Evolutionary conservation across 2,888 invertebrate genomes (phyloP).

Genomic region (Pocota personata): DNA sequence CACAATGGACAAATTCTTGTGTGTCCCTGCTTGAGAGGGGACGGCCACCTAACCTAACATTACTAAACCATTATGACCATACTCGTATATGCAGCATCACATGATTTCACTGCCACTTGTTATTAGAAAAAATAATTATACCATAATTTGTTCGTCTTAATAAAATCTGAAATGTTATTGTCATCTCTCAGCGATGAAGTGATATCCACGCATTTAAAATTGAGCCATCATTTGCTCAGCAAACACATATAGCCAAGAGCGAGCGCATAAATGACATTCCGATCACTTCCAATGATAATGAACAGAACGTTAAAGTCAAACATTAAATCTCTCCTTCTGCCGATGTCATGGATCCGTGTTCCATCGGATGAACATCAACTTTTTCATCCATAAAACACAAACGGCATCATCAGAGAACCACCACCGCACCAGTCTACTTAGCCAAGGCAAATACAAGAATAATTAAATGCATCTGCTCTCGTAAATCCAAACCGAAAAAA

Average conservation of each 20-base stretch:
- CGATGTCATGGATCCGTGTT: background rate
- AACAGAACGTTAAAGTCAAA: slow-evolving; percentile 41
- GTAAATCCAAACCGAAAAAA: slow-evolving; percentile 59
- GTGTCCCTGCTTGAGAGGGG: too few species aligned
- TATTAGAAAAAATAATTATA: background rate
- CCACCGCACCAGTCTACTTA: background rate
- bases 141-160: background rate
- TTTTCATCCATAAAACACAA: slow-evolving; percentile 63
- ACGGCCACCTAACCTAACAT: too few species aligned
- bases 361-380: slow-evolving; percentile 3
- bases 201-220: slow-evolving; percentile 27
- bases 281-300: slow-evolving; percentile 40
- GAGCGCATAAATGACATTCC: slow-evolving; percentile 27
- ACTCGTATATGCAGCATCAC: too few species aligned
- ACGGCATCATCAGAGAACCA: slow-evolving; percentile 5
- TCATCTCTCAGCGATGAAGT: background rate
- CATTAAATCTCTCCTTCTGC: slow-evolving; percentile 33
- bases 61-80: too few species aligned
- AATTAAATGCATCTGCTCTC: slow-evolving; percentile 71
- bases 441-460: slow-evolving; percentile 59
- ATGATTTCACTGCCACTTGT: background rate
- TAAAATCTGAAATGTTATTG: background rate
- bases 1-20: too few species aligned
- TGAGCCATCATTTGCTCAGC: slow-evolving; percentile 37
- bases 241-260: background rate